Percentiles rank a stretch among this genome's conserved stretches.
phyloP scores from a whole-genome alignment of 92 coral and sea anemone genomes.

The Umimayanthus chanpuru region DNA sequence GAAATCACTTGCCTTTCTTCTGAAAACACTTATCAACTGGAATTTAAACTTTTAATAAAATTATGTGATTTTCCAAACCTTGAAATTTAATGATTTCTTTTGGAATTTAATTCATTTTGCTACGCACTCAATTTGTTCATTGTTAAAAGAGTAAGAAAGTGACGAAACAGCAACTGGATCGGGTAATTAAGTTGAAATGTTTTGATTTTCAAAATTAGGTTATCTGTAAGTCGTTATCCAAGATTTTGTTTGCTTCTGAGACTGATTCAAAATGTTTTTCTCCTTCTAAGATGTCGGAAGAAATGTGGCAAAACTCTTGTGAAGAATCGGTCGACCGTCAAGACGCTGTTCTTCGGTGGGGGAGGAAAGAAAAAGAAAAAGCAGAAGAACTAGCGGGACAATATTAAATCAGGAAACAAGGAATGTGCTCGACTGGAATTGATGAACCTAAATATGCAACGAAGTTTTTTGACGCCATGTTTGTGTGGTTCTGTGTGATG shows the following conservation, averaged over 20 bases:
- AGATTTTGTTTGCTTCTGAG: neutral
- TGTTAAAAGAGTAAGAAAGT: neutral
- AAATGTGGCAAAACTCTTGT: slow-evolving; percentile 40
- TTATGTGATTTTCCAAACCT: neutral
- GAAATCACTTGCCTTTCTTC: neutral
- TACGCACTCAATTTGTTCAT: no score
- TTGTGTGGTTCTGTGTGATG: neutral
- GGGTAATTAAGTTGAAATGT: neutral
- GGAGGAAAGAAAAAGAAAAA: slow-evolving; percentile 44
- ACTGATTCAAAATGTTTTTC: neutral
- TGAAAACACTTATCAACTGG: neutral
- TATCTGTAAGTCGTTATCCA: neutral
- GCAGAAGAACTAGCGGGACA: neutral
- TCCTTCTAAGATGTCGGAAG: slow-evolving; percentile 38
- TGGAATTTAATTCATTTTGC: neutral
- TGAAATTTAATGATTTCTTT: neutral
- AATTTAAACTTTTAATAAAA: no score
- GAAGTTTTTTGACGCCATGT: neutral
- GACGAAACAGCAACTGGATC: neutral
- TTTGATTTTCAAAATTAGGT: neutral
- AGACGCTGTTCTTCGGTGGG: slow-evolving; percentile 31
- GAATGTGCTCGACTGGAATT: neutral
- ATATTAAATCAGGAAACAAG: neutral
- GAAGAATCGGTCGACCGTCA: slow-evolving; percentile 27
- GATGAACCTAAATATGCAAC: neutral